Percentiles rank a stretch among this genome's conserved stretches.
phyloP scores from a whole-genome alignment of 1,140 invertebrate species.

The Idris sp. region DNA sequence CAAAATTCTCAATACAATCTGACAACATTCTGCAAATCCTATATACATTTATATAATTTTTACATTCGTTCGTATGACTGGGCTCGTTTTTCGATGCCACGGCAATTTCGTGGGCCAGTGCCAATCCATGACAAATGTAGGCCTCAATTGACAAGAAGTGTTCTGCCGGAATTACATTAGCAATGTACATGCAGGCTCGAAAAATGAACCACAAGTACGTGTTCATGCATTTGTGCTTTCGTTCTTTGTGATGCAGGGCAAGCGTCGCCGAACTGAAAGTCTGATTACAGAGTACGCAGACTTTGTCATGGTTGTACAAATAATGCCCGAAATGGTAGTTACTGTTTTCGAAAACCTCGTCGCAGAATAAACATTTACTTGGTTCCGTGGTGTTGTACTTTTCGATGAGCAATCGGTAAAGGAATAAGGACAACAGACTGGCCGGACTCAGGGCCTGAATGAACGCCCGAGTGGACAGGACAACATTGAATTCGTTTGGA shows the following conservation, averaged over 20 bases:
- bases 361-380: constrained; percentile 21
- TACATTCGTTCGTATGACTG: constrained; percentile 7
- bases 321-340: constrained; percentile 26
- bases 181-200: constrained; percentile 14
- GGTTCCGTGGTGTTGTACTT: neutral
- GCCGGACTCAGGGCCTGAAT: constrained; percentile 17
- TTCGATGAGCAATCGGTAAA: constrained; percentile 19
- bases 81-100: neutral
- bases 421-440: constrained; percentile 16
- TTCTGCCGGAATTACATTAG: neutral
- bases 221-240: constrained; percentile 32
- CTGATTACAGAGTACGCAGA: constrained; percentile 51
- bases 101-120: constrained; percentile 4
- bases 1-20: constrained; percentile 32
- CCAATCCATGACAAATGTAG: constrained; percentile 19
- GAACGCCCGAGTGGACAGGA: constrained; percentile 5
- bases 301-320: constrained; percentile 40
- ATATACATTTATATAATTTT: neutral
- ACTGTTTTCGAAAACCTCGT: neutral
- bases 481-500: constrained; percentile 1
- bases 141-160: constrained; percentile 5
- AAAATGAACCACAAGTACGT: constrained; percentile 55
- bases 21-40: constrained; percentile 12
- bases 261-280: constrained; percentile 13
- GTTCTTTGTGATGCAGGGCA: constrained; percentile 32